A percentile compares a stretch with the other conserved stretches of the same genome.
phyloP scores from a whole-genome alignment of 2,797 vertebrate species.

The Spondyliosoma cantharus region DNA sequence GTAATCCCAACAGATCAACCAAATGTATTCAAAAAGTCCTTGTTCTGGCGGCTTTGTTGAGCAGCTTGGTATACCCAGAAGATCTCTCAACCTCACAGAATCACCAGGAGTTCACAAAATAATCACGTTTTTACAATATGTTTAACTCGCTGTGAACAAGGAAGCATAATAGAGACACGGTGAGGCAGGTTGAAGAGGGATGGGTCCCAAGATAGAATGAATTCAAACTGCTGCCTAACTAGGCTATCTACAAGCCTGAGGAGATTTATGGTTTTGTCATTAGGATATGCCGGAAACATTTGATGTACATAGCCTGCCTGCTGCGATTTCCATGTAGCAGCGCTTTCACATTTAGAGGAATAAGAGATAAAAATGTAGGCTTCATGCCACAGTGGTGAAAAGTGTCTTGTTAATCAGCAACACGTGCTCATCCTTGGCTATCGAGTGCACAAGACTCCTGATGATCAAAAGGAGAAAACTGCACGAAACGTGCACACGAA shows the following conservation, averaged over 20 bases:
- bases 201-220: constrained; percentile 57
- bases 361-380: constrained; percentile 36
- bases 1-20: constrained; percentile 83
- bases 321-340: constrained; percentile 46
- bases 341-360: constrained; percentile 35
- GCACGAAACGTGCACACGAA: constrained; percentile 37
- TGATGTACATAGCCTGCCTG: constrained; percentile 57
- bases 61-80: constrained; percentile 64
- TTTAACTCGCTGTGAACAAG: constrained; percentile 64
- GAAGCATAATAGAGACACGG: constrained; percentile 35
- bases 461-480: constrained; percentile 35
- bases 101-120: constrained; percentile 62
- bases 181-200: constrained; percentile 51
- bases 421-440: constrained; percentile 17
- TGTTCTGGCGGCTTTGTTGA: constrained; percentile 82
- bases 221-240: constrained; percentile 69
- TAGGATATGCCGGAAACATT: constrained; percentile 51
- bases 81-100: constrained; percentile 55
- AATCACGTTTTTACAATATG: constrained; percentile 64
- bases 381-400: constrained; percentile 43
- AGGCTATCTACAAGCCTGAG: constrained; percentile 66
- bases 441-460: neutral
- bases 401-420: constrained; percentile 23
- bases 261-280: constrained; percentile 71
- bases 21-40: constrained; percentile 86